A percentile compares a stretch with the other conserved stretches of the same genome.
These are phyloP conservation scores for Biston betularia DNA, from an alignment of 2,888 invertebrate genomes.

Conservation along the genomic window DNA sequence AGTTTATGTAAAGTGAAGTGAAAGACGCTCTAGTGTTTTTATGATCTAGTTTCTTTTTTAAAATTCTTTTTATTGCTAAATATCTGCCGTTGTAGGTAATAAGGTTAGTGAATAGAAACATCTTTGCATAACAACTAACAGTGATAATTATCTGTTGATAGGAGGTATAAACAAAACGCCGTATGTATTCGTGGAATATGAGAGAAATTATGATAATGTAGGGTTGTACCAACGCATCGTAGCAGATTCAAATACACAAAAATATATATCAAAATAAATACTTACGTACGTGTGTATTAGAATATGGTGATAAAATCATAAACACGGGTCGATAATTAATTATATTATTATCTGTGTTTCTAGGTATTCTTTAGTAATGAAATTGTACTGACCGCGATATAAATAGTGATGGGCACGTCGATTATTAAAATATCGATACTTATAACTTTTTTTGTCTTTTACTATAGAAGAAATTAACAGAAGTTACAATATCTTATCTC, in stretches of 20 bases:
- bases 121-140: not conserved
- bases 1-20: slow-evolving; percentile 21
- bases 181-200: not conserved
- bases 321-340: not conserved
- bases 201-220: slow-evolving; percentile 1
- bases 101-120: not conserved
- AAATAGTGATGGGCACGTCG: not conserved
- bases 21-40: not conserved
- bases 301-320: not conserved
- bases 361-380: too few species aligned
- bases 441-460: not conserved
- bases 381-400: too few species aligned
- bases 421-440: not conserved
- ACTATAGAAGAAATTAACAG: too few species aligned
- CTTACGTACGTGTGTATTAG: too few species aligned
- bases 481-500: too few species aligned
- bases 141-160: not conserved
- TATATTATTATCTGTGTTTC: too few species aligned
- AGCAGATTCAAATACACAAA: too few species aligned
- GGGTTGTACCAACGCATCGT: not conserved
- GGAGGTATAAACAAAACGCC: slow-evolving; percentile 13
- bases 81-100: not conserved
- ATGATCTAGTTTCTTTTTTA: not conserved
- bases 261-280: too few species aligned
- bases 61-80: not conserved